Base-by-base conservation (phyloP, 2,888 invertebrate genomes). In the Oxystoma pomonae region DNA sequence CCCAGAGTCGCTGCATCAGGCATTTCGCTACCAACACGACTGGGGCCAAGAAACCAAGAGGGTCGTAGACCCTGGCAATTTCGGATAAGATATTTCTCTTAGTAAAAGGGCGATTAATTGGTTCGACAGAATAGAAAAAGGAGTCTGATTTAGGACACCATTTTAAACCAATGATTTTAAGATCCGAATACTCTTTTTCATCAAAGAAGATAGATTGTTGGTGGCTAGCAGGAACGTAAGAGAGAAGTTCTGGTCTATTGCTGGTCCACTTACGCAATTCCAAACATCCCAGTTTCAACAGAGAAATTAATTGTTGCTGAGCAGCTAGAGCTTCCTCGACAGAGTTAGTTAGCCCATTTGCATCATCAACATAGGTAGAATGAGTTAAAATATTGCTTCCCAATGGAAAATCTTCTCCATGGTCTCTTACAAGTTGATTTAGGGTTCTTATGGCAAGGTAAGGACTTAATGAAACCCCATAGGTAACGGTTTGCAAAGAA, bases 221-320 rank as follows among this genome's bases (percentile, higher is more conserved):
- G n/a, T 53, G 53, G 7, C 53, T 53, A 16, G 16, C 53, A 3
- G 53, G n/a, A 18, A 58, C 19, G 5, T 2, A 16, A 3, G 7
- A 9, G 5, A 58, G 17, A 9, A 35, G 16, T 17, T 20, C 58
- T 5, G n/a, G 16, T 9, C 9, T 20, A 49, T 58, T 58, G 58
- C 49, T 49, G 16, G 58, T 21, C 58, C 58, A 58, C 19, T 49
- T 21, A 17, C 61, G 59, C 17, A 61, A 16, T 49, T 57, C 57
- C 19, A 61, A 61, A 55, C 61, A 18, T 7, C 49, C 58, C 16
- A 9, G 7, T 16, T 22, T 19, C n/a, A 58, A 7, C 49, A 58
- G n/a, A 57, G 12, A 5, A 57, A 59, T 21, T 50, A 35, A 49
- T 20, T 49, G 55, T 49, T n/a, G 19, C 16, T 20, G 53, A n/a